phyloP scores from a whole-genome alignment of 2,888 invertebrate species.

The Diaprepes abbreviatus region DNA sequence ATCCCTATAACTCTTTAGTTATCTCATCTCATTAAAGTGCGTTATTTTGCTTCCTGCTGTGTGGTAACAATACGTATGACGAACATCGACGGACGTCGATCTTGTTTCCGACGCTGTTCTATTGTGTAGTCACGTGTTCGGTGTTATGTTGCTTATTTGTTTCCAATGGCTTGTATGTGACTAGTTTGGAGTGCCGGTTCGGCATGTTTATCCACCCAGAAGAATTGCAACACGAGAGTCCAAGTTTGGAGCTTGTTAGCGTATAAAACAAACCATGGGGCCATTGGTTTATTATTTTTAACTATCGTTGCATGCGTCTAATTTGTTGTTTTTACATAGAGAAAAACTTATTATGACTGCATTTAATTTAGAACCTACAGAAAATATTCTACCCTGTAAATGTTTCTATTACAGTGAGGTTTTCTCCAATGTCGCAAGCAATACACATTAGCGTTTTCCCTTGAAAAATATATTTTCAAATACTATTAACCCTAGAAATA shows the following conservation, averaged over 20 bases:
- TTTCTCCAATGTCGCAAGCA: too few relatives aligned
- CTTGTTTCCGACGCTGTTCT: conserved; percentile 57
- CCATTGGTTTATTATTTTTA: conserved; percentile 29
- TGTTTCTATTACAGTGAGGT: too few relatives aligned
- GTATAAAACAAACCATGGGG: conserved; percentile 23
- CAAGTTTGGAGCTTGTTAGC: conserved; percentile 40
- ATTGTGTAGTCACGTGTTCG: conserved; percentile 59
- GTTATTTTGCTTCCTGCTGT: conserved; percentile 53
- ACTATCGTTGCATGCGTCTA: not conserved
- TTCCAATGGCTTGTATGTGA: conserved; percentile 52
- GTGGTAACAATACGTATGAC: conserved; percentile 37
- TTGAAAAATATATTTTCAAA: too few relatives aligned
- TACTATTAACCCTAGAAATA: too few relatives aligned
- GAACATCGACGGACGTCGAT: conserved; percentile 54
- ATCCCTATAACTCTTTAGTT: conserved; percentile 38
- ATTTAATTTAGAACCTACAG: too few relatives aligned
- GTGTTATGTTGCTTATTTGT: conserved; percentile 60
- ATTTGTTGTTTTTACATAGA: conserved; percentile 1
- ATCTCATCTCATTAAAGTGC: conserved; percentile 57
- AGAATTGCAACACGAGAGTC: conserved; percentile 29
- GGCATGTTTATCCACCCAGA: conserved; percentile 45
- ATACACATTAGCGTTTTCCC: too few relatives aligned
- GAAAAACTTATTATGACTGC: too few relatives aligned
- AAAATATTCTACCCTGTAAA: too few relatives aligned
- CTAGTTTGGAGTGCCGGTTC: conserved; percentile 39